These are phyloP conservation scores for Fistularia tabacaria DNA, from an alignment of 2,797 vertebrate species.

Conservation along the genomic window DNA sequence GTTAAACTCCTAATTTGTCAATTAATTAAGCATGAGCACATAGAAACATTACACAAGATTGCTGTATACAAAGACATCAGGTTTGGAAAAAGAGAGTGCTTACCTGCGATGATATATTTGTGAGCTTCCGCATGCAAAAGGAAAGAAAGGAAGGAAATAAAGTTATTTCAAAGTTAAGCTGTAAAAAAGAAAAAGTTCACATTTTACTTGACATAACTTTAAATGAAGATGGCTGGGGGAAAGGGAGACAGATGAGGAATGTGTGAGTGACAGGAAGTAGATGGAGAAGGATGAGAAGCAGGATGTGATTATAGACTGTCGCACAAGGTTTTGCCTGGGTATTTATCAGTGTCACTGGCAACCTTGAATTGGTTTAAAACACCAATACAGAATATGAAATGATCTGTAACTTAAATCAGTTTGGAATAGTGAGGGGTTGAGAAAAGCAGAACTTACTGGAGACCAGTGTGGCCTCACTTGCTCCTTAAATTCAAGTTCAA, in stretches of 20 bases:
- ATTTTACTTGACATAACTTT: conserved; percentile 1
- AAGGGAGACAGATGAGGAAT: conserved; percentile 1
- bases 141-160: conserved; percentile 11
- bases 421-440: no score
- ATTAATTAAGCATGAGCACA: no score
- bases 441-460: no score
- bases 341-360: conserved; percentile 7
- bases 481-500: no score
- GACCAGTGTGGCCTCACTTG: no score
- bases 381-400: not conserved
- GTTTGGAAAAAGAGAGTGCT: conserved; percentile 39
- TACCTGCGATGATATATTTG: conserved; percentile 78
- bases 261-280: conserved; percentile 20
- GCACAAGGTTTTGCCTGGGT: not conserved
- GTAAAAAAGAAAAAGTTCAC: conserved; percentile 13
- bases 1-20: no score
- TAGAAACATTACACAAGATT: not conserved
- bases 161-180: conserved; percentile 32
- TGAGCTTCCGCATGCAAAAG: conserved; percentile 70
- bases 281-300: conserved; percentile 1
- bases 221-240: conserved; percentile 1
- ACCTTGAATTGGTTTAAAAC: not conserved
- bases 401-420: no score
- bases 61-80: not conserved
- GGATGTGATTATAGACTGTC: no score